A percentile compares a stretch with the other conserved stretches of the same genome.
phyloP scores from a whole-genome alignment of 2,888 invertebrate genomes.

The Erpobdella octoculata region DNA sequence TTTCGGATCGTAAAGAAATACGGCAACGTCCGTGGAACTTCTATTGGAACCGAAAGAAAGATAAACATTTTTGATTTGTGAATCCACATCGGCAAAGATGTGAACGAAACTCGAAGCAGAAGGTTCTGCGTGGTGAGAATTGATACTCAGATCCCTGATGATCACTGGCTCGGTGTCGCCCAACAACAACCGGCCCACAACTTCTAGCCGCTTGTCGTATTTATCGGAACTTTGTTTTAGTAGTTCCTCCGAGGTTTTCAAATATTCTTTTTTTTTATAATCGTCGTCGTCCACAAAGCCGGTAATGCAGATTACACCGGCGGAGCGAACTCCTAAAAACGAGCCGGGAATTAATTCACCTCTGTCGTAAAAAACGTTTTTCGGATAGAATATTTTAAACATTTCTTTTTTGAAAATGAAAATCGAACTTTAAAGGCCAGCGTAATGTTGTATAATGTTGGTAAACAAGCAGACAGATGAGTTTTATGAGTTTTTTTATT shows the following conservation, averaged over 20 bases:
- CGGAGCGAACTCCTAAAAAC: neutral
- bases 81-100: neutral
- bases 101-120: neutral
- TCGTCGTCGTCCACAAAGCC: no score
- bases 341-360: no score
- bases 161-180: neutral
- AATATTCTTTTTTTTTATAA: no score
- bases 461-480: no score
- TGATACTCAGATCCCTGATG: neutral
- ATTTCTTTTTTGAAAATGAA: no score
- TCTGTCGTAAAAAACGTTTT: no score
- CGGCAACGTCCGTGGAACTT: neutral
- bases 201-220: neutral
- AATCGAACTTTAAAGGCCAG: no score
- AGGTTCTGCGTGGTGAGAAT: neutral
- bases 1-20: neutral
- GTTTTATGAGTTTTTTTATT: no score
- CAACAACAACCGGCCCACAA: neutral
- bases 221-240: neutral
- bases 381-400: neutral
- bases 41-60: neutral
- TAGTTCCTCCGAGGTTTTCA: neutral
- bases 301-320: neutral
- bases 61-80: neutral
- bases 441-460: no score